Percentiles rank a stretch among this genome's conserved stretches.
phyloP scores from a whole-genome alignment of 2,113 vertebrate genomes.

The Guaruba guarouba region DNA sequence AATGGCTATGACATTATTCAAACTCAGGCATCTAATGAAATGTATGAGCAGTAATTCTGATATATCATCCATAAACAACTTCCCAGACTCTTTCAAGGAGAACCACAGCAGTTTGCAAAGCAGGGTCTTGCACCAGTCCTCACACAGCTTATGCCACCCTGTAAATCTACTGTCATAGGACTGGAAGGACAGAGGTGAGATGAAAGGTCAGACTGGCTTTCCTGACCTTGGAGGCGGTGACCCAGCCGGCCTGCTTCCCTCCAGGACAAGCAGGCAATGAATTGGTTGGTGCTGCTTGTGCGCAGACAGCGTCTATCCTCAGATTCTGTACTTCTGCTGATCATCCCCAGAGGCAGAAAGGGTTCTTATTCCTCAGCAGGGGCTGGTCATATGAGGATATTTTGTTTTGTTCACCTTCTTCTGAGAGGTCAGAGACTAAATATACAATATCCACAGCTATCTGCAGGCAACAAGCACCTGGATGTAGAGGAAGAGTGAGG shows the following conservation, averaged over 20 bases:
- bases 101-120: neutral
- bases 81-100: neutral
- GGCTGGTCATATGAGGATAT: neutral
- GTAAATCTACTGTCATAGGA: neutral
- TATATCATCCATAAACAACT: neutral
- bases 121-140: neutral
- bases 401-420: neutral
- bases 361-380: neutral
- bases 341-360: neutral
- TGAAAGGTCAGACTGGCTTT: rapidly evolving
- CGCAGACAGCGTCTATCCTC: neutral
- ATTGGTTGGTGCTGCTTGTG: neutral
- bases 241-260: neutral
- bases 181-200: neutral
- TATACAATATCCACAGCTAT: neutral
- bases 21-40: neutral
- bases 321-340: neutral
- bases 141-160: neutral
- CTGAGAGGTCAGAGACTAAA: neutral
- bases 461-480: neutral
- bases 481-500: neutral
- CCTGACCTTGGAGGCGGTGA: rapidly evolving
- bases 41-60: neutral
- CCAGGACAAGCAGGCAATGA: neutral
- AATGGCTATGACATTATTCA: neutral